Evolutionary conservation across 2,888 invertebrate genomes (phyloP), one percentile per base, ranked within the genome.

Genomic region (Tachina fera): DNA sequence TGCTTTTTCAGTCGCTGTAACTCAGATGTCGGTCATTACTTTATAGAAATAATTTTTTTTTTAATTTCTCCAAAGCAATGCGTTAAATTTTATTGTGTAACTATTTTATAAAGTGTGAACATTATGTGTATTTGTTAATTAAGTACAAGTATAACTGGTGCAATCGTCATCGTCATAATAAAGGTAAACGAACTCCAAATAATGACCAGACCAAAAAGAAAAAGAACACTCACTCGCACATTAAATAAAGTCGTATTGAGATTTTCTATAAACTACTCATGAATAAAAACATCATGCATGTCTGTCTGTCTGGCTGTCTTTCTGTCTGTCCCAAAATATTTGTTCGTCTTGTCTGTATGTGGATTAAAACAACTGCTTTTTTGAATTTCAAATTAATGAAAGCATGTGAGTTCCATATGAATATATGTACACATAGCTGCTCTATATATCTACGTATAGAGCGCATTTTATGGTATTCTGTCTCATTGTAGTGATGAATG

Each of bases 161-260:
- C 63, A 71, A 58, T 56, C 53, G 13, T 63, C 13, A 47, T 77
- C 11, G 51, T 45, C 39, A 75, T 65, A 45, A 72, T 11, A 63
- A 70, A 79, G 84, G 80, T 84, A 76, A 76, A 84, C 65, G 80
- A 84, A 84, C 84, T 80, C 19, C 31, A 84, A 75, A 80, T 79
- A 75, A 84, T 84, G 82, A 60, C 77, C 71, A 72, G 72, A 76
- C 60, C 14, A 79, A 65, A 77, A 58, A 56, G 49, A 56, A 16
- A 53, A 47, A 58, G 47, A 58, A 49, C 51, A 31, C 65, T 80
- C 14, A 68, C 65, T 80, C 14, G 60, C 43, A 60, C 43, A 75
- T 67, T 61, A 16, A 47, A 56, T 71, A 16, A 79, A 83, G 56
- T 71, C 47, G 53, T 63, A 70, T 79, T 79, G 53, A 83, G 60